Evolutionary conservation across 1,140 invertebrate species (phyloP).

Genomic region (Notospermus geniculatus): DNA sequence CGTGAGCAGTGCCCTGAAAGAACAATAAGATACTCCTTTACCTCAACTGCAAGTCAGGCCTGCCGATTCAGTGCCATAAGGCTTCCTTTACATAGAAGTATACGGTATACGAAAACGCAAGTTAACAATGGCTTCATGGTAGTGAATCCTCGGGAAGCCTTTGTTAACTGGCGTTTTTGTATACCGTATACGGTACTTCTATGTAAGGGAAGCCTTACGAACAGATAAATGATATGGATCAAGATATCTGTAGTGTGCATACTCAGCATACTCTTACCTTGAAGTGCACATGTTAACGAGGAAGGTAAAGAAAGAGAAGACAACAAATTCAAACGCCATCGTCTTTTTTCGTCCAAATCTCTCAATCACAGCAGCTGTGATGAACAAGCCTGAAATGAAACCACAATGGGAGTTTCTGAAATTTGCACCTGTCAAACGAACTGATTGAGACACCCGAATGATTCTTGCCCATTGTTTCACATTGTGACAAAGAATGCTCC

Average conservation of each 20-base stretch:
- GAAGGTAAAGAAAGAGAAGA: conserved; percentile 79
- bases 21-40: not conserved
- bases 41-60: not conserved
- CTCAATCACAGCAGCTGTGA: conserved; percentile 89
- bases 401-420: not conserved
- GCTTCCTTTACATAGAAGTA: no score
- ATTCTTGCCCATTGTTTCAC: no score
- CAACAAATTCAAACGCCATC: conserved; percentile 88
- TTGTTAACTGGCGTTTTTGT: no score
- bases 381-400: conserved; percentile 75
- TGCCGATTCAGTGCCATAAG: not conserved
- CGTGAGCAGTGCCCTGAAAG: conserved; percentile 70
- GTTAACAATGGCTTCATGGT: no score
- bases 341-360: conserved; percentile 87
- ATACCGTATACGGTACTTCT: no score
- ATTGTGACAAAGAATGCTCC: not conserved
- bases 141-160: no score
- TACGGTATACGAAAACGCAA: no score
- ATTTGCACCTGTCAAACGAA: not conserved
- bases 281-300: conserved; percentile 74
- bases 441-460: not conserved
- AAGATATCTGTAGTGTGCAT: not conserved
- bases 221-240: no score
- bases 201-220: no score
- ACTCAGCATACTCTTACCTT: conserved; percentile 62